A percentile compares a stretch with the other conserved stretches of the same genome.
phyloP scores from a whole-genome alignment of 2,888 invertebrate species.

The Napeogenes sylphis region DNA sequence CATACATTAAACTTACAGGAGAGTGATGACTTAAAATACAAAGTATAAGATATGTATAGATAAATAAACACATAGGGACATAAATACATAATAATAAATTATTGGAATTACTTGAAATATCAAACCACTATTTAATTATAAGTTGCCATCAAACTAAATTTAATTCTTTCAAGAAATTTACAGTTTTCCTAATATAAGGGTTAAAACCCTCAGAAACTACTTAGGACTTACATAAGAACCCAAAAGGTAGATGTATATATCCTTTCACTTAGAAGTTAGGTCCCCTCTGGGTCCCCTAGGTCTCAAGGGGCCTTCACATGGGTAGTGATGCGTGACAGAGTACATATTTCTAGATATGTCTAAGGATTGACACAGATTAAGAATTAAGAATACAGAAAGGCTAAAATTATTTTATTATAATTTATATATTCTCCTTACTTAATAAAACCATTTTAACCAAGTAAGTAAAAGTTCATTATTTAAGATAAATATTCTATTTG shows the following conservation, averaged over 20 bases:
- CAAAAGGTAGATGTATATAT: constrained; percentile 27
- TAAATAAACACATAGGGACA: too few species aligned
- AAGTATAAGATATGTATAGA: too few species aligned
- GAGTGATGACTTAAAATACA: too few species aligned
- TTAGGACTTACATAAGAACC: constrained; percentile 30
- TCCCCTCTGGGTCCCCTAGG: constrained; percentile 34
- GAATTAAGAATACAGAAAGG: constrained; percentile 2
- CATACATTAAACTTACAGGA: too few species aligned
- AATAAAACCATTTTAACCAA: too few species aligned
- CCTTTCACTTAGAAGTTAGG: constrained; percentile 39
- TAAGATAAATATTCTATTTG: too few species aligned
- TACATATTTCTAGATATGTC: constrained; percentile 13
- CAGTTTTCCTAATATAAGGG: constrained; percentile 21
- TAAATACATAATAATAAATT: too few species aligned
- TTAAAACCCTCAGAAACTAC: constrained; percentile 26
- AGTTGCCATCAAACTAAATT: not conserved
- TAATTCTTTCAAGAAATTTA: constrained; percentile 22
- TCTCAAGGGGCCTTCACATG: constrained; percentile 42
- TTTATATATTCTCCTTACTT: not conserved
- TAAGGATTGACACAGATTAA: constrained; percentile 14
- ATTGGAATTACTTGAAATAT: too few species aligned
- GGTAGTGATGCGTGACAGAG: constrained; percentile 39
- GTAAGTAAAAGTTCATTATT: too few species aligned
- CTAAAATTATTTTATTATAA: not conserved
- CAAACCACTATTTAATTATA: too few species aligned